A percentile compares a stretch with the other conserved stretches of the same genome.
Conservation (phyloP, 2,797 vertebrate species). For the Trichosurus vulpecula region DNA sequence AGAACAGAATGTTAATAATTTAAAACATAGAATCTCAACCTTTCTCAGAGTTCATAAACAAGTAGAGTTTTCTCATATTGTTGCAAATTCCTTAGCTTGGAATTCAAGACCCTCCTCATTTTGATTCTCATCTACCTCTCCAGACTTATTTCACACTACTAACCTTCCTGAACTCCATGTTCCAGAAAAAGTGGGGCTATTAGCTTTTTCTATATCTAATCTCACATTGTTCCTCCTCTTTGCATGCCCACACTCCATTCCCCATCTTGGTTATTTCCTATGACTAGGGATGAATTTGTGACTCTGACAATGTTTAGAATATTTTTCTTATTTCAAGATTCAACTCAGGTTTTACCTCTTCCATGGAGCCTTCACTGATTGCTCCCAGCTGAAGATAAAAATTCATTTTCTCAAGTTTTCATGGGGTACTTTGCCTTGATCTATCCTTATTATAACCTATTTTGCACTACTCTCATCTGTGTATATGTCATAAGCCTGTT, state of each 20-base stretch:
- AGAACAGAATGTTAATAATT: slow-evolving; percentile 5
- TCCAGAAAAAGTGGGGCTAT: background rate
- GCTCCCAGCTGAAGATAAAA: background rate
- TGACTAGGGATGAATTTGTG: background rate
- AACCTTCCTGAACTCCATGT: background rate
- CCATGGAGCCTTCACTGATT: background rate
- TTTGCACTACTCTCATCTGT: background rate
- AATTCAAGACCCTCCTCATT: background rate
- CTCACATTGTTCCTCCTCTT: background rate
- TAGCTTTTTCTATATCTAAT: background rate
- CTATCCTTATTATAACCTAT: background rate
- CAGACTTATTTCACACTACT: background rate
- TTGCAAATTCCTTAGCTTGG: background rate
- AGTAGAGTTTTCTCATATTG: background rate
- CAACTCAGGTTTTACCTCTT: background rate
- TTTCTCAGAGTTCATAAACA: background rate
- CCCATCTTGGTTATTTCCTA: background rate
- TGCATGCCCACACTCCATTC: background rate
- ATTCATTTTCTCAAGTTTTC: background rate
- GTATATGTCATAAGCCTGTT: background rate
- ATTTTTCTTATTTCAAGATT: background rate
- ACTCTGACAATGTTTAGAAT: background rate
- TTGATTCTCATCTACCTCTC: background rate
- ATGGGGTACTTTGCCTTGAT: background rate
- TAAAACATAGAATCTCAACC: background rate